Conservation (phyloP, 2,113 vertebrate species). For the Pedetes capensis region DNA sequence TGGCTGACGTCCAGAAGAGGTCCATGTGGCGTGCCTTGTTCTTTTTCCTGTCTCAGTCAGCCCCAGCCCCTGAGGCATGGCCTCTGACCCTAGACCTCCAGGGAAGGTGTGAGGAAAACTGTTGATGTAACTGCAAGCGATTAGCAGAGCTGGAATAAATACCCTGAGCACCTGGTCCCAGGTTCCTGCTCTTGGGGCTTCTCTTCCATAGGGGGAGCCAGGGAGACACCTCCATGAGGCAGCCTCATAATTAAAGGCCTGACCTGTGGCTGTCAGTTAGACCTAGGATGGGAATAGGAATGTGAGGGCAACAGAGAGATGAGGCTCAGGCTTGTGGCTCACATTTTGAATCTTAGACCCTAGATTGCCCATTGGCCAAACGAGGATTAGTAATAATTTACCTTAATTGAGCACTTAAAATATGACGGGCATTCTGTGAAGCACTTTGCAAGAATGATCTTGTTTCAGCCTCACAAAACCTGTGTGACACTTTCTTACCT, state of each 20-base stretch:
- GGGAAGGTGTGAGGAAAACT: not conserved
- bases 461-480: not conserved
- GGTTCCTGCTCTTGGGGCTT: not conserved
- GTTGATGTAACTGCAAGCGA: not conserved
- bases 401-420: not conserved
- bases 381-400: not conserved
- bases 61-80: not conserved
- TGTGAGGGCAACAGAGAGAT: not conserved
- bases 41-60: not conserved
- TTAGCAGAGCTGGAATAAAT: not conserved
- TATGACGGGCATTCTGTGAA: too few relatives aligned
- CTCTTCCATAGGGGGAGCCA: not conserved
- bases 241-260: not conserved
- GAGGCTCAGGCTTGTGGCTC: too few relatives aligned
- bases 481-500: not conserved
- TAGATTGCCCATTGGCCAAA: not conserved
- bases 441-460: too few relatives aligned
- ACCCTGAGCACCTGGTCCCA: not conserved
- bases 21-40: not conserved
- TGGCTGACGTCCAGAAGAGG: not conserved
- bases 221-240: not conserved
- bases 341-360: not conserved
- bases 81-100: not conserved
- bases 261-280: not conserved
- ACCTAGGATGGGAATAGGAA: not conserved